Evolutionary conservation across 2,113 vertebrate genomes (phyloP).

Genomic region (Hucho hucho): DNA sequence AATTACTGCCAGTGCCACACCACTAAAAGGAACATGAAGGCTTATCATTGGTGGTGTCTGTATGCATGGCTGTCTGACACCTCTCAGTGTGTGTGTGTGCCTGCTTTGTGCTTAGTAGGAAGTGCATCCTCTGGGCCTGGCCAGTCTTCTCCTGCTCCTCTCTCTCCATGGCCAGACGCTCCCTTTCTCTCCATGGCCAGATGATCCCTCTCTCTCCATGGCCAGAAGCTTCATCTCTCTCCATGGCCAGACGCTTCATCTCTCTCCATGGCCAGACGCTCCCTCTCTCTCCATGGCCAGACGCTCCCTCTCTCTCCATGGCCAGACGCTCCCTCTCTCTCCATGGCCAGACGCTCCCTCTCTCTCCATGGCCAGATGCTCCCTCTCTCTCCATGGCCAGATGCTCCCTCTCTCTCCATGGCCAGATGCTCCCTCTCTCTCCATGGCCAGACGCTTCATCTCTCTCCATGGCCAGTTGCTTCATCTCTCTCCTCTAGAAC

Average conservation of each 20-base stretch:
- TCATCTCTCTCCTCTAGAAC: no score
- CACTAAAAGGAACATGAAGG: slow-evolving; percentile 1
- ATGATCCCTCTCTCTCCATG: slow-evolving; percentile 60
- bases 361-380: no score
- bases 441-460: no score
- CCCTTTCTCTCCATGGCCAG: slow-evolving; percentile 71
- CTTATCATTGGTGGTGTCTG: not conserved
- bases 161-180: slow-evolving; percentile 68
- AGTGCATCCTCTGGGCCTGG: slow-evolving; percentile 83
- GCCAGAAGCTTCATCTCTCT: slow-evolving; percentile 54
- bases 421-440: slow-evolving; percentile 70
- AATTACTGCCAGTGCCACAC: not conserved
- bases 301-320: no score
- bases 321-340: no score
- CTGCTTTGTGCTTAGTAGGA: not conserved
- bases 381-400: slow-evolving; percentile 53
- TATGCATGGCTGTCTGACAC: not conserved
- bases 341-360: no score
- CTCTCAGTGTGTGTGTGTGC: not conserved
- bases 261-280: no score
- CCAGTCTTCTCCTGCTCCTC: slow-evolving; percentile 75
- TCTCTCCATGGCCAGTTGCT: no score
- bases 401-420: slow-evolving; percentile 68
- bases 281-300: no score
- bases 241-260: not conserved